Conservation (phyloP, 2,888 invertebrate species). For the Acanthoscelides obtectus region DNA sequence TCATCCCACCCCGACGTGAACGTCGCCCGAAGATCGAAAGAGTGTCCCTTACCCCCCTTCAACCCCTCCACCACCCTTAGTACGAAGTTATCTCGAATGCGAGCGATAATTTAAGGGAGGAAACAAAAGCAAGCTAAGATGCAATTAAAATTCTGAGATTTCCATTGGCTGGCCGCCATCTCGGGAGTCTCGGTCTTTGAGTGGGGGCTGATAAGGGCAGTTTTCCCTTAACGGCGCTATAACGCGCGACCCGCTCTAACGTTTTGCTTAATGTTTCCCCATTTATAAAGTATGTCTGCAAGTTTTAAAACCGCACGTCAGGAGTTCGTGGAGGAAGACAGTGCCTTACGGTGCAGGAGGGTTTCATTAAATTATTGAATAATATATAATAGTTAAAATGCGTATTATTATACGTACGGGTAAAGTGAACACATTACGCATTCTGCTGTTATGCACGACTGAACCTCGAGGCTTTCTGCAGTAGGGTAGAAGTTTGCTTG, state of each 20-base stretch:
- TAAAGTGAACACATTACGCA: too few relatives aligned
- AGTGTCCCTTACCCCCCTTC: constrained; percentile 12
- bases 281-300: constrained; percentile 37
- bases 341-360: not conserved
- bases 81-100: constrained; percentile 24
- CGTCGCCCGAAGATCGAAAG: not conserved
- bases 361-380: not conserved
- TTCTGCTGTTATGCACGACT: too few relatives aligned
- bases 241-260: constrained; percentile 31
- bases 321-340: constrained; percentile 18
- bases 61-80: constrained; percentile 21
- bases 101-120: constrained; percentile 43
- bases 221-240: constrained; percentile 30
- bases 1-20: not conserved
- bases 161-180: constrained; percentile 40
- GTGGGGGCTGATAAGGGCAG: constrained; percentile 31
- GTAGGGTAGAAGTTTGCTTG: too few relatives aligned
- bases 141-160: constrained; percentile 50
- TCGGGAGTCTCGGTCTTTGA: constrained; percentile 31
- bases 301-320: constrained; percentile 31
- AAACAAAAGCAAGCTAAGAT: constrained; percentile 50
- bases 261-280: constrained; percentile 43
- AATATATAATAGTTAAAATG: too few relatives aligned
- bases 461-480: too few relatives aligned
- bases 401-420: too few relatives aligned